Conservation (phyloP, 2,888 invertebrate genomes). For the Augochlorella aurata region DNA sequence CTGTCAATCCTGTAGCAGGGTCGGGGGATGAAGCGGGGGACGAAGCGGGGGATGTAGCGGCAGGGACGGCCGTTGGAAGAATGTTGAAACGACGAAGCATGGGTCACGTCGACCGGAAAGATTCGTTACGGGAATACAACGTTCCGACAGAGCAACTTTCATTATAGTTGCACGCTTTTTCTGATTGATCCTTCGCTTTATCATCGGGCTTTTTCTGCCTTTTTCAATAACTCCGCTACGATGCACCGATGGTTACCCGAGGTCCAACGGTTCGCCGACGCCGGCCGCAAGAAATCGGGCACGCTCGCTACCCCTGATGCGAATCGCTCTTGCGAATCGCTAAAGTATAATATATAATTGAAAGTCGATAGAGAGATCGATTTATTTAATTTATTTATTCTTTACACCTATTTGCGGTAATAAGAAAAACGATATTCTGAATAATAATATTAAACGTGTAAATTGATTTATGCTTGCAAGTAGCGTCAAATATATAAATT, state of each 20-base stretch:
- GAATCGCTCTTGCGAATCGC: background rate
- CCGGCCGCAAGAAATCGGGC: conserved; percentile 14
- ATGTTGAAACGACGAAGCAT: conserved; percentile 51
- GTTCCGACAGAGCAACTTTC: conserved; percentile 56
- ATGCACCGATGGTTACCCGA: conserved; percentile 1
- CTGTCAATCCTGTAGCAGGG: conserved; percentile 65
- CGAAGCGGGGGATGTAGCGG: background rate
- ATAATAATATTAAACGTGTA: too few relatives aligned
- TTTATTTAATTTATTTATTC: too few relatives aligned
- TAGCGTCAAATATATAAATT: too few relatives aligned
- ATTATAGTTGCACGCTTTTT: conserved; percentile 47
- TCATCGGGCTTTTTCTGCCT: conserved; percentile 18
- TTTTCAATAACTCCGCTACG: conserved; percentile 36
- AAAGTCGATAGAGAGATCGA: too few relatives aligned
- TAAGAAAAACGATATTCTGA: too few relatives aligned
- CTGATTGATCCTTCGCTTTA: conserved; percentile 24
- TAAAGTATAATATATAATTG: too few relatives aligned
- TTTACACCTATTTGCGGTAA: too few relatives aligned
- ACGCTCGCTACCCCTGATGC: background rate
- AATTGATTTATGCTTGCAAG: too few relatives aligned
- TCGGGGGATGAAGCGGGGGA: background rate
- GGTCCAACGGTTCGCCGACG: conserved; percentile 24
- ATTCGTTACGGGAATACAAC: conserved; percentile 59
- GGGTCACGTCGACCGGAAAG: conserved; percentile 53
- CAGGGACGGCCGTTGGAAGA: conserved; percentile 19